These are phyloP conservation scores for Thaleichthys pacificus DNA, from an alignment of 2,797 vertebrate genomes.

Conservation along the genomic window DNA sequence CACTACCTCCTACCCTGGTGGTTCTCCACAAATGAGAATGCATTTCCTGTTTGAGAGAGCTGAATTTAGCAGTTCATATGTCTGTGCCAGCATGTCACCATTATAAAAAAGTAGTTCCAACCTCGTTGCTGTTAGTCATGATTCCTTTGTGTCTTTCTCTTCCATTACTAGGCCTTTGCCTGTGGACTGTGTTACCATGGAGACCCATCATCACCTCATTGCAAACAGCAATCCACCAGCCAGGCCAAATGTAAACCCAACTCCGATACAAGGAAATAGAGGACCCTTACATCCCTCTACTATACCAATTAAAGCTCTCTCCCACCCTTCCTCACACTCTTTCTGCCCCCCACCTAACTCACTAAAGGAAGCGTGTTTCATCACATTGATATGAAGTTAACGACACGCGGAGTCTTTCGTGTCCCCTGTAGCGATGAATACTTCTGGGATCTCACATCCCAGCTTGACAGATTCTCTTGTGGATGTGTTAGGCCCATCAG, in stretches of 20 bases:
- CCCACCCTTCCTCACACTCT: not conserved
- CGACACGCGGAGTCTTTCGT: not conserved
- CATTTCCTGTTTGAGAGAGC: not conserved
- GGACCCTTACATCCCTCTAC: slow-evolving; percentile 12
- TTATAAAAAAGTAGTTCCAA: not conserved
- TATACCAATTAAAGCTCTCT: slow-evolving; percentile 21
- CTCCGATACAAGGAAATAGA: not conserved
- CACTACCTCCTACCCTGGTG: not conserved
- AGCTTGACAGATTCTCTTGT: not conserved
- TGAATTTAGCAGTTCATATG: not conserved
- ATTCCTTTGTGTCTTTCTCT: slow-evolving; percentile 21
- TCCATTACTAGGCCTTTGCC: slow-evolving; percentile 65
- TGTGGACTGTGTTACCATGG: slow-evolving; percentile 63
- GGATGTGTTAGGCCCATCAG: not conserved
- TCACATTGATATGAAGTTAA: not conserved
- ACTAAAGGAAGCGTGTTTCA: too few species aligned
- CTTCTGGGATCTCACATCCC: not conserved
- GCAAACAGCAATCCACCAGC: slow-evolving; percentile 22
- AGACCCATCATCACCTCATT: slow-evolving; percentile 47
- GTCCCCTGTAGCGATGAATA: not conserved
- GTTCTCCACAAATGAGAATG: too few species aligned
- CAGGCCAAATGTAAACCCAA: slow-evolving; percentile 26
- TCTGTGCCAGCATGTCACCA: not conserved
- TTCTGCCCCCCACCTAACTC: not conserved
- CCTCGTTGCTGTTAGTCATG: not conserved